These are phyloP conservation scores for Bolborhynchus lineola DNA, from an alignment of 2,113 vertebrate genomes.

Conservation along the genomic window DNA sequence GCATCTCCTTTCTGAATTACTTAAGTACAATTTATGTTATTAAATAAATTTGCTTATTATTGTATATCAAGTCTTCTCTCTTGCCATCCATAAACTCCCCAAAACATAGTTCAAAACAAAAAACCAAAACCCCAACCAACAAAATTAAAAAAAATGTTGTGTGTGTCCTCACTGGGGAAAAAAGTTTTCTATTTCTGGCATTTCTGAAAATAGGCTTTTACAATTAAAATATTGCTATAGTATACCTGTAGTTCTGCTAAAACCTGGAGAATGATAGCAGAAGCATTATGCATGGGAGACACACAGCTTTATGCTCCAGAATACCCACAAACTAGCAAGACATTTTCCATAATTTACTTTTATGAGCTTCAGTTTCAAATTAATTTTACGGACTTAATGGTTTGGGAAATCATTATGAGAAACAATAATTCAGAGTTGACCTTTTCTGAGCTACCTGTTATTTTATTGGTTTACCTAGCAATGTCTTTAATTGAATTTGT, in stretches of 20 bases:
- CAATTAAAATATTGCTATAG: not conserved
- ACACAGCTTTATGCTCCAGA: not conserved
- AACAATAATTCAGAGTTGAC: conserved; percentile 68
- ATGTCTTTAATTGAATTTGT: conserved; percentile 69
- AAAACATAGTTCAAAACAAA: not conserved
- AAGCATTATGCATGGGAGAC: not conserved
- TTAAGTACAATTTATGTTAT: not conserved
- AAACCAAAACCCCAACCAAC: not conserved
- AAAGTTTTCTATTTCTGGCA: not conserved
- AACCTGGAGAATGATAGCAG: not conserved
- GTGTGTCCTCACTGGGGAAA: rapidly evolving
- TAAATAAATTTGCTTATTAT: not conserved
- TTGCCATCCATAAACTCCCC: not conserved
- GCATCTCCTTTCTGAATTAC: not conserved
- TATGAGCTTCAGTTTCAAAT: conserved; percentile 60
- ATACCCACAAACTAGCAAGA: not conserved
- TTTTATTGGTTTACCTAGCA: conserved; percentile 56
- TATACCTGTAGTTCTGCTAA: not conserved
- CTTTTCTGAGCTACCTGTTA: conserved; percentile 58
- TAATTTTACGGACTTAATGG: conserved; percentile 66
- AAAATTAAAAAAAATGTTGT: not conserved
- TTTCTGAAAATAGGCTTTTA: not conserved
- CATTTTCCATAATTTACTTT: conserved; percentile 64
- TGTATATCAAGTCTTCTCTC: not conserved
- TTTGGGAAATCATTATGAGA: conserved; percentile 71